Evolutionary conservation across 2,797 vertebrate species (phyloP), one percentile per base, ranked within the genome.

Genomic region (Alectoris magna): DNA sequence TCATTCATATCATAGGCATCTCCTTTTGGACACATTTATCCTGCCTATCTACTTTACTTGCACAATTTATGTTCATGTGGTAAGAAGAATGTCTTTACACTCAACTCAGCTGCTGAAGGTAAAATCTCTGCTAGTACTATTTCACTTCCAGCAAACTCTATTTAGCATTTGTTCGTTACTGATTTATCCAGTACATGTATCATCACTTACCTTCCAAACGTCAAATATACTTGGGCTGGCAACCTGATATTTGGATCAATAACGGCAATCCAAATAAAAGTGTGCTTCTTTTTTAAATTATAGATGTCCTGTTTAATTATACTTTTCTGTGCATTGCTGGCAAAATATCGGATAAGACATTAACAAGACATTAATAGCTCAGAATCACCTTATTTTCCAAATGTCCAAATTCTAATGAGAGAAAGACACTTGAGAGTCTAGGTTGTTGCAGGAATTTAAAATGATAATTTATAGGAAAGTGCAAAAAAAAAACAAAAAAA

Each of bases 241-340:
- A 78, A 71, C 19, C 44, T 72, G 66, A 74, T 72, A 59, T 88
- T 94, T 96, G 80, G 86, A 94, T 88, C 87, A 94, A 93, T 95
- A 91, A 82, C 90, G 46, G 39, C 84, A 95, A 91, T 90, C 72
- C n/a, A 95, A 92, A 82, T 88, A 72, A 92, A 84, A 74, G 26
- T 55, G 34, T 58, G 15, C 23, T 49, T 85, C 91, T 49, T 76
- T 82, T 92, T 85, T 64, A 91, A 96, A 76, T 84, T 93, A 49
- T 70, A 48, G 4, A 10, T 48, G 82, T 87, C 73, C 43, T 53
- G 31, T 82, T 93, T 81, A 93, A 96, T 89, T 91, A 11, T 91
- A 12, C 14, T 92, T 15, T 71, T 84, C 82, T 41, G 9, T 3
- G 6, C 12, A 79, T 67, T 93, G 67, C 31, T 88, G 84, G 34